phyloP scores from a whole-genome alignment of 2,888 invertebrate genomes.

The Eremobia ochroleuca region DNA sequence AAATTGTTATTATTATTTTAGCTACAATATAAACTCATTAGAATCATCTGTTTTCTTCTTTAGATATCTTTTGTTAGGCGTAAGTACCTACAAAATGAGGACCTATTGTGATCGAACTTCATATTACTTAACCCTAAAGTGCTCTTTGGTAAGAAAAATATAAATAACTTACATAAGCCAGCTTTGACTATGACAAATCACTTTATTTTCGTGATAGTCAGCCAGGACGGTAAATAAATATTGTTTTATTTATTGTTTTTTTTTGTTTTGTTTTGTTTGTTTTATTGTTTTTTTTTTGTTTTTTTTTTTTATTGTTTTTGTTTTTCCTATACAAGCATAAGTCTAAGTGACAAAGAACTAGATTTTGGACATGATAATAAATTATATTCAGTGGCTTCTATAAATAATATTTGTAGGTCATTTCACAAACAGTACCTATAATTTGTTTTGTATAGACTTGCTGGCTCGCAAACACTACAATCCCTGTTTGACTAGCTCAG shows the following conservation, averaged over 20 bases:
- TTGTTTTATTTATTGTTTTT: conserved; percentile 20
- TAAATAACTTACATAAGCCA: conserved; percentile 18
- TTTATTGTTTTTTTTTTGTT: too few relatives aligned
- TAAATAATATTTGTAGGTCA: conserved; percentile 10
- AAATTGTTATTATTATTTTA: neutral
- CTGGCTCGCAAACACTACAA: neutral
- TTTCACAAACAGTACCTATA: conserved; percentile 8
- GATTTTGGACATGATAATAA: conserved; percentile 28
- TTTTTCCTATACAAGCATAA: neutral
- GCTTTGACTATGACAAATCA: too few relatives aligned
- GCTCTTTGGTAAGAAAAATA: conserved; percentile 11
- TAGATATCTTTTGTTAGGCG: neutral
- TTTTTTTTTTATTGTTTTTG: too few relatives aligned
- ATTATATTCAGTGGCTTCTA: conserved; percentile 12
- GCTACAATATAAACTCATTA: neutral
- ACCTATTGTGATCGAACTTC: neutral
- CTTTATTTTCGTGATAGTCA: conserved; percentile 18
- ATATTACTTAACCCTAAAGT: conserved; percentile 12
- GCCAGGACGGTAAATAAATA: conserved; percentile 8
- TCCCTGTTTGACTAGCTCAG: neutral
- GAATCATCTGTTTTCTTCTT: neutral
- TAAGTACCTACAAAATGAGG: neutral
- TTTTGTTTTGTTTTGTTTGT: too few relatives aligned
- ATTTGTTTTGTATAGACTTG: conserved; percentile 3
- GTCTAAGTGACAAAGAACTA: conserved; percentile 7